A percentile compares a stretch with the other conserved stretches of the same genome.
phyloP scores from a whole-genome alignment of 2,113 vertebrate species.

The Oryzias curvinotus region DNA sequence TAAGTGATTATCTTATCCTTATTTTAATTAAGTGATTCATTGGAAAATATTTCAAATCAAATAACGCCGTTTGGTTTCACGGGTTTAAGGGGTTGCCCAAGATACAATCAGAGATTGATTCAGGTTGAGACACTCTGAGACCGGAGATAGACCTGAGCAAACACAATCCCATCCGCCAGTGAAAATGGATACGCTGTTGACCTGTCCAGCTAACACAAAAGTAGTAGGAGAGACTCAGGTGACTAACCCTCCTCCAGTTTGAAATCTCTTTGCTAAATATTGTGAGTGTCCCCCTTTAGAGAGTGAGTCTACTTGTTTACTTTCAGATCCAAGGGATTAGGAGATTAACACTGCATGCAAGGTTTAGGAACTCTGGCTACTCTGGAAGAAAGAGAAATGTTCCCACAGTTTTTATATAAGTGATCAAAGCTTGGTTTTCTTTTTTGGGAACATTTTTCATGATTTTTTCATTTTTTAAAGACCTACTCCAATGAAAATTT shows the following conservation, averaged over 20 bases:
- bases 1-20: neutral
- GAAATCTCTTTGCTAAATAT: slow-evolving; percentile 86
- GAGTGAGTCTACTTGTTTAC: slow-evolving; percentile 73
- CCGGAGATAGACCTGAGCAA: slow-evolving; percentile 68
- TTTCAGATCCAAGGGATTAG: slow-evolving; percentile 75
- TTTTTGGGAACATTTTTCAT: no score
- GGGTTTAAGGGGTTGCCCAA: slow-evolving; percentile 1
- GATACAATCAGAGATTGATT: slow-evolving; percentile 45
- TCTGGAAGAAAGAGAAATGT: neutral
- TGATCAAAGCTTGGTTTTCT: no score
- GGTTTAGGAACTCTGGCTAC: neutral
- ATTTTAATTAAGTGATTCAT: neutral
- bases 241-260: slow-evolving; percentile 80
- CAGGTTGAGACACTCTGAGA: slow-evolving; percentile 46
- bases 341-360: slow-evolving; percentile 48
- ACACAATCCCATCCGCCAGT: slow-evolving; percentile 70
- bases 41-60: slow-evolving; percentile 2
- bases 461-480: no score
- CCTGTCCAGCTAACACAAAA: slow-evolving; percentile 65
- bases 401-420: no score
- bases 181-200: slow-evolving; percentile 77
- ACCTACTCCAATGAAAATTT: no score
- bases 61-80: neutral
- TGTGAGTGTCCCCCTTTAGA: slow-evolving; percentile 81
- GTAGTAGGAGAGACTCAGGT: slow-evolving; percentile 74